Percentiles rank a stretch among this genome's conserved stretches.
Conservation (phyloP, 2,113 vertebrate genomes). For the Heptranchias perlo region DNA sequence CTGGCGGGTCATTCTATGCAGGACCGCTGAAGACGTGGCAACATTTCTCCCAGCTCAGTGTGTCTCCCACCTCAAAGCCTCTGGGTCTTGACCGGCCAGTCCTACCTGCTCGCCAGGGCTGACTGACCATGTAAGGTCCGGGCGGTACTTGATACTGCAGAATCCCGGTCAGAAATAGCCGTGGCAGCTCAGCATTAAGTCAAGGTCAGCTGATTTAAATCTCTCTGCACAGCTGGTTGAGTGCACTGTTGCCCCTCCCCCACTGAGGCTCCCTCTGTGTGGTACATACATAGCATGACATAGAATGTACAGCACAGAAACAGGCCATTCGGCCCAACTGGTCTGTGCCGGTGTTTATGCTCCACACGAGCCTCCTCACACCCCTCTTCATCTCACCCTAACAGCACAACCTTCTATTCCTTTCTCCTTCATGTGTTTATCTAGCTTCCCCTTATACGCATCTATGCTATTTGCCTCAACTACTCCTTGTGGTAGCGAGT, state of each 20-base stretch:
- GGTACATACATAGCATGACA: not conserved
- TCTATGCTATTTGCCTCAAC: not conserved
- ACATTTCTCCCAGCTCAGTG: not conserved
- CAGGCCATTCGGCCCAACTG: not conserved
- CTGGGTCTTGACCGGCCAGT: not conserved
- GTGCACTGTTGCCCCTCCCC: not conserved
- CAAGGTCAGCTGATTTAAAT: constrained; percentile 24
- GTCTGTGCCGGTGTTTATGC: too few species aligned
- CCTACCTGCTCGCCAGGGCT: constrained; percentile 24
- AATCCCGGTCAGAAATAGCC: constrained; percentile 26
- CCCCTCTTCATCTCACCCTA: not conserved
- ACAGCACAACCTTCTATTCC: not conserved
- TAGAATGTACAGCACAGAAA: not conserved
- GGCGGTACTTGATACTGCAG: not conserved
- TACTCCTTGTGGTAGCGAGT: too few species aligned
- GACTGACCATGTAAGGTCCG: constrained; percentile 16
- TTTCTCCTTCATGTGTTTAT: not conserved
- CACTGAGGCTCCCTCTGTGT: not conserved
- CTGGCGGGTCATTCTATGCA: not conserved
- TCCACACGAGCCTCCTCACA: too few species aligned
- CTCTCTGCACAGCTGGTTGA: not conserved
- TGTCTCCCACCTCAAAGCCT: not conserved
- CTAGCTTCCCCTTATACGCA: not conserved
- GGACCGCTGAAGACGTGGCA: not conserved
- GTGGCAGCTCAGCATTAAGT: constrained; percentile 11